Conservation (phyloP, 2,888 invertebrate genomes). For the Physocephala rufipes region DNA sequence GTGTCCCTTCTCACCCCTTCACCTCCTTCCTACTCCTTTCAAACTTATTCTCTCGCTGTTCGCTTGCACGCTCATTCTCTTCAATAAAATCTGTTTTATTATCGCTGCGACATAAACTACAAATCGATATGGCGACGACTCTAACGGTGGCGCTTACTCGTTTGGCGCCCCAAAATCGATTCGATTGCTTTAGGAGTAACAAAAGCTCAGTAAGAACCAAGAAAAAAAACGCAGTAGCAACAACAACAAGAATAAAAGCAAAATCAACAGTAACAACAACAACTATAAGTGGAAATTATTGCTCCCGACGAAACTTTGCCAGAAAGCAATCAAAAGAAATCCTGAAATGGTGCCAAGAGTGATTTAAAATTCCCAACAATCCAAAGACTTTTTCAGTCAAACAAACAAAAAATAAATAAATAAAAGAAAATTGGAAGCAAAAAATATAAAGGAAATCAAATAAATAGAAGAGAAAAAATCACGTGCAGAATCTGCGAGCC, state of each 20-base stretch:
- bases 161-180: slow-evolving; percentile 60
- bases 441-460: not conserved
- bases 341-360: slow-evolving; percentile 38
- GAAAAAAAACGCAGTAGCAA: no score
- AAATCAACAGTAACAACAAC: no score
- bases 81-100: not conserved
- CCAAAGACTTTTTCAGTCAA: slow-evolving; percentile 19
- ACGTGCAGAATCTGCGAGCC: not conserved
- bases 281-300: not conserved
- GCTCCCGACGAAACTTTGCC: slow-evolving; percentile 2
- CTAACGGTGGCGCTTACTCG: slow-evolving; percentile 36
- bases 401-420: not conserved
- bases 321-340: slow-evolving; percentile 19
- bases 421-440: not conserved
- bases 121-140: slow-evolving; percentile 41
- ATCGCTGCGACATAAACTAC: slow-evolving; percentile 3
- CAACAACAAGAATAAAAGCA: no score
- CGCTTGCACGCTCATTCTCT: slow-evolving; percentile 33
- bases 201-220: slow-evolving; percentile 1
- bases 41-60: not conserved
- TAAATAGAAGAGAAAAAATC: not conserved
- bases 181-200: slow-evolving; percentile 53
- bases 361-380: slow-evolving; percentile 1
- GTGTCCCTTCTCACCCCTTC: no score
- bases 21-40: no score